phyloP scores from a whole-genome alignment of 2,888 invertebrate species.

The Shargacucullia verbasci region DNA sequence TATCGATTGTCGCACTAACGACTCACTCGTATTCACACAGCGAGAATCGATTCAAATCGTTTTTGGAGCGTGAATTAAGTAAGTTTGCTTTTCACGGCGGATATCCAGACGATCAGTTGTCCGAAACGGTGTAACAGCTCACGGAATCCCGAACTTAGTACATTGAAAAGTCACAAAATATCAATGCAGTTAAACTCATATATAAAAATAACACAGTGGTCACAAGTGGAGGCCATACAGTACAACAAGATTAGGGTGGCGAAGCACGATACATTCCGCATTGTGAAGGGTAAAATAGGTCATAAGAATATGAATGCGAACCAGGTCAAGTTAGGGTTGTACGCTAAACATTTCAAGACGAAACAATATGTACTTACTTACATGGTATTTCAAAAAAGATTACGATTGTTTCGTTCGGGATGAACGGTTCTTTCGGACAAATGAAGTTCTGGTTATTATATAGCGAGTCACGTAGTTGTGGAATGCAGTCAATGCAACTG shows the following conservation, averaged over 20 bases:
- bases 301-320: conserved; percentile 72
- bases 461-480: conserved; percentile 79
- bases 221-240: conserved; percentile 66
- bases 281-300: conserved; percentile 76
- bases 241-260: conserved; percentile 70
- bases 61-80: conserved; percentile 55
- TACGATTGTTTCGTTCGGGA: conserved; percentile 53
- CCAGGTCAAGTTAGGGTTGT: conserved; percentile 79
- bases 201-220: conserved; percentile 54
- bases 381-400: conserved; percentile 42
- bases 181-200: conserved; percentile 37
- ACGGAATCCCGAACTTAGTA: conserved; percentile 48
- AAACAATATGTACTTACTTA: conserved; percentile 54
- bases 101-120: conserved; percentile 83
- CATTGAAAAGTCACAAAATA: conserved; percentile 44
- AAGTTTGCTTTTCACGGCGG: conserved; percentile 65
- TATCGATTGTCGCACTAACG: conserved; percentile 52
- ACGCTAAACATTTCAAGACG: conserved; percentile 70
- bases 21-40: conserved; percentile 47
- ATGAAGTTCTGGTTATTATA: conserved; percentile 80
- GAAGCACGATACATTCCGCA: conserved; percentile 68
- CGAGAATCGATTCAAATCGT: conserved; percentile 56
- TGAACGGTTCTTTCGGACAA: conserved; percentile 80
- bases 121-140: conserved; percentile 71
- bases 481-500: conserved; percentile 80